phyloP scores from a whole-genome alignment of 1,140 invertebrate genomes.

The Druon quercuslanigerum region DNA sequence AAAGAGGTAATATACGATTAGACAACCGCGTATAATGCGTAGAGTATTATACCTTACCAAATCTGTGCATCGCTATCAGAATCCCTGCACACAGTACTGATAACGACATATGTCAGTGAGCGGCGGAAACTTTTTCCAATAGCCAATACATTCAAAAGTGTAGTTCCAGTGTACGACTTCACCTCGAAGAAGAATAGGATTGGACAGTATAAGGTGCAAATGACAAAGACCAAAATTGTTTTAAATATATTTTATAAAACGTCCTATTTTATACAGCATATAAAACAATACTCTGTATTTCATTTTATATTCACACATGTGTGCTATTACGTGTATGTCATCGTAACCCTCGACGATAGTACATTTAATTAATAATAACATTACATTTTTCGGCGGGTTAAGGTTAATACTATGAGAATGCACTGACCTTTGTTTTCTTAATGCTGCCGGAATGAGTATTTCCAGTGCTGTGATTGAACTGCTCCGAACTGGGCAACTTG shows the following conservation, averaged over 20 bases:
- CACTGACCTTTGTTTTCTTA: slow-evolving; percentile 55
- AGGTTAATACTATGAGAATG: slow-evolving; percentile 65
- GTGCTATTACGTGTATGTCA: slow-evolving; percentile 12
- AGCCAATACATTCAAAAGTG: too few relatives aligned
- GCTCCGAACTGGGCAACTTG: slow-evolving; percentile 57
- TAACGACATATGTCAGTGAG: too few relatives aligned
- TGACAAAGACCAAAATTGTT: slow-evolving; percentile 49
- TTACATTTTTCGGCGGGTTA: slow-evolving; percentile 71
- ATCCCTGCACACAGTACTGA: too few relatives aligned
- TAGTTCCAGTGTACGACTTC: too few relatives aligned
- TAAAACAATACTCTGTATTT: slow-evolving; percentile 76
- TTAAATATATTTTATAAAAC: slow-evolving; percentile 77
- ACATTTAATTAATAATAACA: slow-evolving; percentile 68
- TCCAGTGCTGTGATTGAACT: slow-evolving; percentile 55
- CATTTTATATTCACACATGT: slow-evolving; percentile 75
- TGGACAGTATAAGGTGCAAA: not conserved
- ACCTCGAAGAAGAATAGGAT: not conserved
- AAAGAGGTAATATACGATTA: too few relatives aligned
- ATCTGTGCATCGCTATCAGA: too few relatives aligned
- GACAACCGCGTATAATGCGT: too few relatives aligned
- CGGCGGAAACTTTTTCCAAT: too few relatives aligned
- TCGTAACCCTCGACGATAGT: slow-evolving; percentile 39
- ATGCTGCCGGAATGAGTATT: slow-evolving; percentile 39
- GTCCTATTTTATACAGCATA: slow-evolving; percentile 75
- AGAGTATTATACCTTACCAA: too few relatives aligned